These are phyloP conservation scores for Chionomys nivalis DNA, from an alignment of 2,113 vertebrate genomes.

Conservation along the genomic window DNA sequence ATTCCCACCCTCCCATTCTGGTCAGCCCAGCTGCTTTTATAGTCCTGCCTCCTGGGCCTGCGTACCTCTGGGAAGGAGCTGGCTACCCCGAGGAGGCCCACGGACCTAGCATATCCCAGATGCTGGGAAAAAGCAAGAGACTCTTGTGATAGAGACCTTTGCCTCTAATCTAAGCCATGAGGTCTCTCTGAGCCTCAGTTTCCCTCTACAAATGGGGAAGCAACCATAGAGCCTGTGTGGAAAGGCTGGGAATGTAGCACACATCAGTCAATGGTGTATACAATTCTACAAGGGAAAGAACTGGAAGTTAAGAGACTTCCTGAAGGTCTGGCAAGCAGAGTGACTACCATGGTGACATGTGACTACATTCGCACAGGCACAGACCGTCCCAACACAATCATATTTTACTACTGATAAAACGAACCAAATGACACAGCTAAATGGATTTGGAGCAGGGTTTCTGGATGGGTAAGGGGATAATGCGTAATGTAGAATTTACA, in stretches of 20 bases:
- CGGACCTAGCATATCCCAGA: background rate
- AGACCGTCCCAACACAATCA: conserved; percentile 9
- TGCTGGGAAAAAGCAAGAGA: background rate
- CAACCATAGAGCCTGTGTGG: background rate
- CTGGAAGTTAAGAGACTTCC: background rate
- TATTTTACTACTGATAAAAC: conserved; percentile 29
- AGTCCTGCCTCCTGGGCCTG: background rate
- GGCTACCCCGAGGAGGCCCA: too few species aligned
- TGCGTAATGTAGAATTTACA: background rate
- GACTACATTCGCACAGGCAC: background rate
- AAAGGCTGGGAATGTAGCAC: background rate
- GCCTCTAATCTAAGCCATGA: background rate
- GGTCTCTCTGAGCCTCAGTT: background rate
- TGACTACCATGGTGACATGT: background rate
- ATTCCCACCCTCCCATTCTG: background rate
- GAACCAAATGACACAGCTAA: conserved; percentile 5
- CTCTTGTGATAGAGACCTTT: background rate
- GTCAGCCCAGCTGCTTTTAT: background rate
- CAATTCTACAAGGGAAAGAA: background rate
- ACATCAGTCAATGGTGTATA: background rate
- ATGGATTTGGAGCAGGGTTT: background rate
- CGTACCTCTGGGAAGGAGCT: background rate
- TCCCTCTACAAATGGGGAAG: background rate
- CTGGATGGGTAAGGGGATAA: background rate
- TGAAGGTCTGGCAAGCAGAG: background rate